A percentile compares a stretch with the other conserved stretches of the same genome.
Conservation (phyloP, 2,113 vertebrate genomes). For the Equus quagga region DNA sequence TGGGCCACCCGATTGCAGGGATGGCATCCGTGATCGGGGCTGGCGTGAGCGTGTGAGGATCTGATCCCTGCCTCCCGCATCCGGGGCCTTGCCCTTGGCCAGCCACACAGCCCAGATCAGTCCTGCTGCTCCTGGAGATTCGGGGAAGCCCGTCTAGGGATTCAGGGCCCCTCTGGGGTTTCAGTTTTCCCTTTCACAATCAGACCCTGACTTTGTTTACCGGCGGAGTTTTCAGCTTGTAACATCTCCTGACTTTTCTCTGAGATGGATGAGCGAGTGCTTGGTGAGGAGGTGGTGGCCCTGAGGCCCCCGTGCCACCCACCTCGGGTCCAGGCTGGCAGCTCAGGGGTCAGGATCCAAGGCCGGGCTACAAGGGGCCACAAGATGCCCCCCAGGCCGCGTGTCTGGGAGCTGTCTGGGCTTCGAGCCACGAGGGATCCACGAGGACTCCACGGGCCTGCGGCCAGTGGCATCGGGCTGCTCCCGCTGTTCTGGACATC, state of each 20-base stretch:
- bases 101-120: fast-evolving
- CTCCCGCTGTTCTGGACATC: background rate
- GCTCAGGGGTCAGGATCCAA: background rate
- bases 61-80: background rate
- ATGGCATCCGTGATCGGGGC: fast-evolving
- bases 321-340: background rate
- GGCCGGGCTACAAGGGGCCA: background rate
- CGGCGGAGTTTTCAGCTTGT: background rate
- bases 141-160: fast-evolving
- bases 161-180: background rate
- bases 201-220: background rate
- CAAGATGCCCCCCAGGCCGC: background rate
- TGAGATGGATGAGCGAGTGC: fast-evolving
- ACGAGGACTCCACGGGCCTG: background rate
- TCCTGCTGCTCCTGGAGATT: background rate
- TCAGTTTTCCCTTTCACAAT: fast-evolving
- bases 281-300: too few relatives aligned
- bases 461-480: background rate
- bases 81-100: background rate
- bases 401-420: background rate
- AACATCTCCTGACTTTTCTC: fast-evolving
- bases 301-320: background rate
- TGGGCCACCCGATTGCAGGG: background rate
- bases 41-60: fast-evolving
- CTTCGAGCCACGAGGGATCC: background rate